These are phyloP conservation scores for Xiphydria camelus DNA, from an alignment of 2,888 invertebrate species.

Conservation along the genomic window DNA sequence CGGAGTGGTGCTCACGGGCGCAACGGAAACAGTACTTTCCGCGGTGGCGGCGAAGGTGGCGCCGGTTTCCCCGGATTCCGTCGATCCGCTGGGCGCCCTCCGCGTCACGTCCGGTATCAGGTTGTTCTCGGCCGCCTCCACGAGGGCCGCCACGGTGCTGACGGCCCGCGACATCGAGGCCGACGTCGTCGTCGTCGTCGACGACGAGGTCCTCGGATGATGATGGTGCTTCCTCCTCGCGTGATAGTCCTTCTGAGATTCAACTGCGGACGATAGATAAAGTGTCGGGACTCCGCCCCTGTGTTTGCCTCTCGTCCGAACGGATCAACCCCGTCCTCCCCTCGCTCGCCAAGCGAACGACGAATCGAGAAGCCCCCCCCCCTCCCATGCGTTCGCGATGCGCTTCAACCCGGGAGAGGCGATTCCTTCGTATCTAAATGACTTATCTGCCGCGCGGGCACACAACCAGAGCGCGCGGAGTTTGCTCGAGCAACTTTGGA, in stretches of 20 bases:
- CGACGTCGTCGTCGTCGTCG: slow-evolving; percentile 57
- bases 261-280: too few species aligned
- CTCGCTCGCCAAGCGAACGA: too few species aligned
- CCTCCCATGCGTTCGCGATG: too few species aligned
- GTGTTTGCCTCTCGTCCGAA: too few species aligned
- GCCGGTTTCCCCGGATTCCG: slow-evolving; percentile 54
- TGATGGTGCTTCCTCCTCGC: slow-evolving; percentile 57
- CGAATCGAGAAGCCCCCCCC: too few species aligned
- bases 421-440: slow-evolving; percentile 51
- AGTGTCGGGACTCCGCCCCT: too few species aligned
- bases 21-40: too few species aligned
- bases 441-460: slow-evolving; percentile 44
- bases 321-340: too few species aligned
- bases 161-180: slow-evolving; percentile 59
- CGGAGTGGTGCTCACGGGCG: slow-evolving; percentile 52
- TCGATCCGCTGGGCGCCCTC: slow-evolving; percentile 40
- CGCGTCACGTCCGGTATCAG: slow-evolving; percentile 50
- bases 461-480: too few species aligned
- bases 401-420: slow-evolving; percentile 20
- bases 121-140: slow-evolving; percentile 45
- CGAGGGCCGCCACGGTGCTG: slow-evolving; percentile 57
- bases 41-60: slow-evolving; percentile 46
- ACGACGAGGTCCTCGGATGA: slow-evolving; percentile 59
- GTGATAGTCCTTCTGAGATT: slow-evolving; percentile 88
- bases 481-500: slow-evolving; percentile 15